These are phyloP conservation scores for Drosophila trapezifrons DNA, from an alignment of 1,140 invertebrate species.

Conservation along the genomic window DNA sequence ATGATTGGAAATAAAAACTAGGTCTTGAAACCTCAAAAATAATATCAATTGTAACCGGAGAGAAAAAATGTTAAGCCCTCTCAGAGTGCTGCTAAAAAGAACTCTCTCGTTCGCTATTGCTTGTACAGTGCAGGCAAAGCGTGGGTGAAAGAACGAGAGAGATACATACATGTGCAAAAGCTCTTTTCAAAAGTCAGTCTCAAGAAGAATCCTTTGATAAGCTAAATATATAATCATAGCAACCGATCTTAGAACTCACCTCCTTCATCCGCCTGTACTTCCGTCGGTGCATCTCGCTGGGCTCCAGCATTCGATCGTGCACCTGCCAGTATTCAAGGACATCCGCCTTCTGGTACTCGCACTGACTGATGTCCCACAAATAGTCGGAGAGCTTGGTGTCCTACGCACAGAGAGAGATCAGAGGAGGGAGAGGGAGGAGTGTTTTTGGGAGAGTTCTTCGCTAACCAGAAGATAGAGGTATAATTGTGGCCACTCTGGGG, in stretches of 20 bases:
- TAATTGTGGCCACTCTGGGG: constrained; percentile 1
- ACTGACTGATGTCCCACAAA: constrained; percentile 93
- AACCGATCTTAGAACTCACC: constrained; percentile 25
- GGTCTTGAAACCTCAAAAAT: too few relatives aligned
- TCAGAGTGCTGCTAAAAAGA: too few relatives aligned
- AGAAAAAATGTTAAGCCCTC: too few relatives aligned
- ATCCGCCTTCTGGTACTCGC: constrained; percentile 89
- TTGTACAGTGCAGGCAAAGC: too few relatives aligned
- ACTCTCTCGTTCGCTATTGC: too few relatives aligned
- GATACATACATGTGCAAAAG: too few relatives aligned
- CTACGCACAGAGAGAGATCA: constrained; percentile 83
- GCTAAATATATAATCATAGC: too few relatives aligned
- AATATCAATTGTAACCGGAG: too few relatives aligned
- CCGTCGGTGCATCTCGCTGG: constrained; percentile 61
- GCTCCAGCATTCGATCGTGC: constrained; percentile 66
- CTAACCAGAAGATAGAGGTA: constrained; percentile 3
- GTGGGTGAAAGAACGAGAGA: too few relatives aligned
- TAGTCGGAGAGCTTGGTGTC: constrained; percentile 95
- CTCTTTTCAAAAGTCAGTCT: too few relatives aligned
- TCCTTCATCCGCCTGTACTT: constrained; percentile 68
- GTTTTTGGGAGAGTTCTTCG: constrained; percentile 24
- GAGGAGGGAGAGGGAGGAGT: constrained; percentile 14
- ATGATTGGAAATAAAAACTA: not conserved
- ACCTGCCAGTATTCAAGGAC: constrained; percentile 70
- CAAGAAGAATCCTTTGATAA: too few relatives aligned